These are phyloP conservation scores for Dexiosoma caninum DNA, from an alignment of 2,888 invertebrate species.

Conservation along the genomic window DNA sequence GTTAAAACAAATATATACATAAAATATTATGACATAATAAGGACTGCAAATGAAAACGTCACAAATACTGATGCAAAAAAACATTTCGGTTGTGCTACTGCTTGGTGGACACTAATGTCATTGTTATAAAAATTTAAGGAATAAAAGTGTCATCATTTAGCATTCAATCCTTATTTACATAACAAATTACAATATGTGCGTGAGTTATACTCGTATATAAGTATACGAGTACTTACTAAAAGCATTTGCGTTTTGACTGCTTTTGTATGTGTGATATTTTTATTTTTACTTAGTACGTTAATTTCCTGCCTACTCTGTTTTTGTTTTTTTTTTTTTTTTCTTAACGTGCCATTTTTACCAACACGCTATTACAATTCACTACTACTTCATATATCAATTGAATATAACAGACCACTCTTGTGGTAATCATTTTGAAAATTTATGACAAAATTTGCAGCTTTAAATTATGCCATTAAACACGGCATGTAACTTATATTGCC, in stretches of 20 bases:
- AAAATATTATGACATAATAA: background rate
- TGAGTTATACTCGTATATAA: slow-evolving; percentile 40
- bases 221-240: slow-evolving; percentile 14
- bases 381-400: slow-evolving; percentile 62
- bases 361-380: slow-evolving; percentile 51
- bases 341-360: slow-evolving; percentile 35
- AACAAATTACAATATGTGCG: slow-evolving; percentile 58
- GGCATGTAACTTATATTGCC: slow-evolving; percentile 76
- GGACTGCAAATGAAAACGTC: background rate
- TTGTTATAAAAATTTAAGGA: slow-evolving; percentile 27
- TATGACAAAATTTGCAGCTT: slow-evolving; percentile 77
- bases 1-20: background rate
- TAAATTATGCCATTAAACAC: slow-evolving; percentile 77
- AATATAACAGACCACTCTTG: slow-evolving; percentile 62
- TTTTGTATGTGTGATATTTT: slow-evolving; percentile 9
- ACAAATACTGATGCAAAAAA: background rate
- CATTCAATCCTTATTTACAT: slow-evolving; percentile 55
- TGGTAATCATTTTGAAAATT: slow-evolving; percentile 70
- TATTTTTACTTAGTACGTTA: slow-evolving; percentile 1
- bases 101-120: slow-evolving; percentile 19
- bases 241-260: background rate
- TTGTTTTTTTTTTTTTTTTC: background rate
- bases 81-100: background rate
- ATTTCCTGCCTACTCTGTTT: no score
- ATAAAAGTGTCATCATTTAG: slow-evolving; percentile 57